Evolutionary conservation across 1,140 invertebrate genomes (phyloP).

Genomic region (Parasteatoda tepidariorum): DNA sequence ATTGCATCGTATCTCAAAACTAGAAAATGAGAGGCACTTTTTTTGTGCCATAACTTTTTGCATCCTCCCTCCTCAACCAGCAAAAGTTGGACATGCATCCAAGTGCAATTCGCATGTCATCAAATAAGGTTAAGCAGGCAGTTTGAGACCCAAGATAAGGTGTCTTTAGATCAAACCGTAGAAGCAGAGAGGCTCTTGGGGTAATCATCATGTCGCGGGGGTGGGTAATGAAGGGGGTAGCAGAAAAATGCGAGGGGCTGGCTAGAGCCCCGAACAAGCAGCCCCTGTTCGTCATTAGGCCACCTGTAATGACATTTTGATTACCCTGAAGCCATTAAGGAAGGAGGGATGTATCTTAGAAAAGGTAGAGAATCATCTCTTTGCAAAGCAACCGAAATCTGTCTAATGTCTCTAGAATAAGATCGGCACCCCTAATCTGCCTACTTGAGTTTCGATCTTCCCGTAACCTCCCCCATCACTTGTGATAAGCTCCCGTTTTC

Average conservation of each 20-base stretch:
- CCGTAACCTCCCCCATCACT: conserved; percentile 40
- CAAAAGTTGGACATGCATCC: conserved; percentile 48
- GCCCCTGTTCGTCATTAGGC: conserved; percentile 56
- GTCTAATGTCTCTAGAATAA: conserved; percentile 61
- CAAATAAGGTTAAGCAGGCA: conserved; percentile 61
- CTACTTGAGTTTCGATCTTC: conserved; percentile 56
- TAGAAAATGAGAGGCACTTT: conserved; percentile 29
- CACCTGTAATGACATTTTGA: conserved; percentile 62
- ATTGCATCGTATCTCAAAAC: conserved; percentile 8
- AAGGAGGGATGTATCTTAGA: conserved; percentile 47
- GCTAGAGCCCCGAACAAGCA: conserved; percentile 21
- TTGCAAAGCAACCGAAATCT: conserved; percentile 56
- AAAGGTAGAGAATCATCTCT: conserved; percentile 56
- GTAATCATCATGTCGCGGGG: conserved; percentile 56
- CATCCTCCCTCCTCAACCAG: background rate
- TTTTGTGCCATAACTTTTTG: too few species aligned
- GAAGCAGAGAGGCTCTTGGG: conserved; percentile 22
- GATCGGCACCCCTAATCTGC: conserved; percentile 54
- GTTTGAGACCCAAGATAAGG: conserved; percentile 59
- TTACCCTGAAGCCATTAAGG: conserved; percentile 61
- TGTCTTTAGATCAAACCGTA: conserved; percentile 58
- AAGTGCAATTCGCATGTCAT: conserved; percentile 60
- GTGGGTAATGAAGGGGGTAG: conserved; percentile 18
- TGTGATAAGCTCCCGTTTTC: conserved; percentile 57
- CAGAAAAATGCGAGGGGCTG: conserved; percentile 23